Base-by-base conservation (phyloP, 1,140 invertebrate genomes). In the Zeugodacus cucurbitae region DNA sequence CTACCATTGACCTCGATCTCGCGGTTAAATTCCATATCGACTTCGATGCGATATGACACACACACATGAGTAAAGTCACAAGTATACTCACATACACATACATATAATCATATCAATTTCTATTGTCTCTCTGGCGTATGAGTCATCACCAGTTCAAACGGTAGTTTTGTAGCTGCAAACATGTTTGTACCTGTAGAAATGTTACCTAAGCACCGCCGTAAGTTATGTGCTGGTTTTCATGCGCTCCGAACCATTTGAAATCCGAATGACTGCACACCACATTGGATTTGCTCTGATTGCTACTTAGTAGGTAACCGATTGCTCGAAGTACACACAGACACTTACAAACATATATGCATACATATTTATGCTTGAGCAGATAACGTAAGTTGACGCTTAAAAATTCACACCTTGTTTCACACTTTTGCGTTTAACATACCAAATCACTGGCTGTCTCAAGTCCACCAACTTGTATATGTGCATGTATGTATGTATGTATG, bases 1-100 rank as follows among this genome's bases (percentile, higher is more conserved):
- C 41, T 48, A 82, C n/a, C 74, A 82, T 82, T 82, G 74, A 82
- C 74, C 74, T 82, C 74, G 74, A 82, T 82, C 44, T 3, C 20
- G 22, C n/a, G 22, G 41, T 41, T 34, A 82, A 20, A 78, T 78
- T 78, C 70, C 70, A 44, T 48, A 20, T 4, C n/a, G 70, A 14
- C n/a, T n/a, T n/a, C 32, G 32, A 17, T 37, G 5, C 34, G 7
- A 1, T 8, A 74, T 3, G 17, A 74, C 41, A 22, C 20, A 74
- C 34, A 41, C 67, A 74, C 41, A n/a, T 4, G 22, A 0, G 1
- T 6, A 74, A 41, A 54, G 0, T 14, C 48, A 54, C 44, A 48
- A 11, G 14, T 11, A 48, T 48, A 22, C 17, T 6, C 17, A 74
- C 34, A 74, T n/a, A 74, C 37, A 41, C 48, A 54, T 54, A 17